Evolutionary conservation across 2,113 vertebrate species (phyloP).

Genomic region (Microtus ochrogaster): DNA sequence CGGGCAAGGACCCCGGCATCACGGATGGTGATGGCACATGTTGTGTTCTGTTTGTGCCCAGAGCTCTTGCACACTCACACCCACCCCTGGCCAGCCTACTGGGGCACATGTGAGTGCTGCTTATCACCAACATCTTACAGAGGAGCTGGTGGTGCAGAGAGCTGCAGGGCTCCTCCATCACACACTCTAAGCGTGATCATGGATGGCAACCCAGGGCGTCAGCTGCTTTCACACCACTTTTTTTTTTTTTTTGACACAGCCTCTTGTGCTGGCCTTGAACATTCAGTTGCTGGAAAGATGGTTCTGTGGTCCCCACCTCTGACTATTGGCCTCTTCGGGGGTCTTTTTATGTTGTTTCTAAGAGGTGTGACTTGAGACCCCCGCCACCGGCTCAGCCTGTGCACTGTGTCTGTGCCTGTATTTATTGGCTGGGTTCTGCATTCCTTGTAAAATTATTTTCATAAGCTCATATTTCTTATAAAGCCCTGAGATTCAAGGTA

Average conservation of each 20-base stretch:
- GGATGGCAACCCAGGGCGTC: accelerated
- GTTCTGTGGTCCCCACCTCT: no score
- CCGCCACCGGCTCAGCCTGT: no score
- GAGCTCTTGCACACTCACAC: background rate
- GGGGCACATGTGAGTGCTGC: no score
- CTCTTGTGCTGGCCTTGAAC: background rate
- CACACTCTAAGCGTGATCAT: background rate
- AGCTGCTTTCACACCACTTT: background rate
- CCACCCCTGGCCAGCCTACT: accelerated
- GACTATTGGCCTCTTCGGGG: background rate
- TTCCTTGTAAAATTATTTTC: background rate
- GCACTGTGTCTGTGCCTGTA: accelerated
- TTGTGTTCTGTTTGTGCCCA: background rate
- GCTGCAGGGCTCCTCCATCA: background rate
- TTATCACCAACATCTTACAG: background rate
- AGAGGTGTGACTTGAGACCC: accelerated
- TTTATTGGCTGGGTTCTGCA: background rate
- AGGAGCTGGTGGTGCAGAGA: background rate
- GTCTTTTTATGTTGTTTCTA: background rate
- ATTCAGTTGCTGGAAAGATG: background rate
- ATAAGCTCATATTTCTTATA: background rate
- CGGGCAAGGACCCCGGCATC: accelerated
- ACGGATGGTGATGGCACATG: background rate
- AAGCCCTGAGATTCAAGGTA: background rate
- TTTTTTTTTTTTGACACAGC: background rate